These are phyloP conservation scores for Heliconius ismenius DNA, from an alignment of 2,888 invertebrate genomes.

Conservation along the genomic window DNA sequence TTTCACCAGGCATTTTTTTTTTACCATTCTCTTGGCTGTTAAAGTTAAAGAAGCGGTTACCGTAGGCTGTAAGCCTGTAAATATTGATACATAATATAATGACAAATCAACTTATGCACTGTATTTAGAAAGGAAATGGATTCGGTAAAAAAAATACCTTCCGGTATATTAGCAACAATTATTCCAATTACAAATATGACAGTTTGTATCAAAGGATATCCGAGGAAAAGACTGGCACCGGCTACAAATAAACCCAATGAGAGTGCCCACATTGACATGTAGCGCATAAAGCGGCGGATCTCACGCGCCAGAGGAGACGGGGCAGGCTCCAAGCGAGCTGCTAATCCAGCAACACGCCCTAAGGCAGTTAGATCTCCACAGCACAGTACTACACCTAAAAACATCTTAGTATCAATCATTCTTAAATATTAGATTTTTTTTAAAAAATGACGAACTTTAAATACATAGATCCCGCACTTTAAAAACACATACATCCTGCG, in stretches of 20 bases:
- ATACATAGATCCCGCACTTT: too few species aligned
- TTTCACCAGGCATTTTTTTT: conserved; percentile 98
- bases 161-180: conserved; percentile 99
- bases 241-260: conserved; percentile 96
- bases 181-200: conserved; percentile 98
- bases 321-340: conserved; percentile 94
- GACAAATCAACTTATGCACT: neutral
- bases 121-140: neutral
- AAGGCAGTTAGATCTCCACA: conserved; percentile 92
- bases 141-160: conserved; percentile 80
- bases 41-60: conserved; percentile 98
- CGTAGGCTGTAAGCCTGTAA: conserved; percentile 93
- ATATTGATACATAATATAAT: neutral
- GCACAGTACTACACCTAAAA: conserved; percentile 87
- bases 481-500: too few species aligned
- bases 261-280: conserved; percentile 95
- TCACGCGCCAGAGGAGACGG: conserved; percentile 98
- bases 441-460: too few species aligned
- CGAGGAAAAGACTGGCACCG: conserved; percentile 94
- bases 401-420: neutral
- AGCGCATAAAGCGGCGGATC: conserved; percentile 97
- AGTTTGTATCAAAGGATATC: conserved; percentile 98
- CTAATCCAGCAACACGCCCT: conserved; percentile 95
- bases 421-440: neutral
- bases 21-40: conserved; percentile 99